Percentiles rank a stretch among this genome's conserved stretches.
These are phyloP conservation scores for Xerus inauris DNA, from an alignment of 2,113 vertebrate genomes.

Conservation along the genomic window DNA sequence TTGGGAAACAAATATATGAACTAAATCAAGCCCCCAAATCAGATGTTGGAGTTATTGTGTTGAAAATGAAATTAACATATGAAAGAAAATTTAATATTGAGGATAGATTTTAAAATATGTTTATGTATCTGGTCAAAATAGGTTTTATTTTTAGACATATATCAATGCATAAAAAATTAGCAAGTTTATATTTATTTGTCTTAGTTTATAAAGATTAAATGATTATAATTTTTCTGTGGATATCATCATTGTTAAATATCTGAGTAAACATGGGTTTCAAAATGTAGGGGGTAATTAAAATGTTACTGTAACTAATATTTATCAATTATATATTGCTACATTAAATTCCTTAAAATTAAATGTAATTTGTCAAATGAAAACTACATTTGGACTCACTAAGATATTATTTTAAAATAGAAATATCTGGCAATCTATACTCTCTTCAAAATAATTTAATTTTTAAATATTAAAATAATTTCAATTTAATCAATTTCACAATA, in stretches of 20 bases:
- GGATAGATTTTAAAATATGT: not conserved
- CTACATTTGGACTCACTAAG: not conserved
- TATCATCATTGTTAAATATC: not conserved
- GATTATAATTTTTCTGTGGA: not conserved
- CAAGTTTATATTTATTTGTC: not conserved
- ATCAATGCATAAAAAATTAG: not conserved
- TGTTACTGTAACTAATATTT: not conserved
- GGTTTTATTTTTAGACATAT: not conserved
- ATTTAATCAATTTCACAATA: not conserved
- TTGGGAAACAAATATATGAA: slow-evolving; percentile 46
- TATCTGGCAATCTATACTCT: not conserved
- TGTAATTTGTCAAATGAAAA: not conserved
- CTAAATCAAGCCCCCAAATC: not conserved
- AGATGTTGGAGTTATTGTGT: not conserved
- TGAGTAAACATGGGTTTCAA: not conserved
- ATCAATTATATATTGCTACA: not conserved
- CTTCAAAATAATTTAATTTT: slow-evolving; percentile 2
- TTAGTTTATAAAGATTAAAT: not conserved
- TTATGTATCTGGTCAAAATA: not conserved
- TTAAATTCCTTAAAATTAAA: not conserved
- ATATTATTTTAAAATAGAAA: not conserved
- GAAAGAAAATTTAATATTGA: not conserved
- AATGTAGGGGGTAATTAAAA: not conserved
- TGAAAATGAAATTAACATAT: not conserved
- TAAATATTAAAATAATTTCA: too few species aligned